Base-by-base conservation (phyloP, 2,888 invertebrate genomes). In the Brenthis ino region DNA sequence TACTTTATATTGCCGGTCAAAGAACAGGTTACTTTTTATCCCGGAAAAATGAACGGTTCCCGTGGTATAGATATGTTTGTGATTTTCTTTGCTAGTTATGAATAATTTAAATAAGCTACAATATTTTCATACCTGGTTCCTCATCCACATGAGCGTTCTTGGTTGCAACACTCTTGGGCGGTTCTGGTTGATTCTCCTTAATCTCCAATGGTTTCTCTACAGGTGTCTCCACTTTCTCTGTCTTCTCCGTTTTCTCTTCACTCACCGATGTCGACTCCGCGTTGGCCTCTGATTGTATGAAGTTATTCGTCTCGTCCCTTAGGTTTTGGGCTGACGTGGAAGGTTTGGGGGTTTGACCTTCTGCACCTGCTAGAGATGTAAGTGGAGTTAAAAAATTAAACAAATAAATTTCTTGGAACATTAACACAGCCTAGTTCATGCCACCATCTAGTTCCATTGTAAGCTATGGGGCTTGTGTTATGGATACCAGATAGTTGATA, bases 201-300 rank as follows among this genome's bases (percentile, higher is more conserved):
- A 14, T 24, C 20, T 14, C 28, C 6, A 14, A 14, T 47, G 6
- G 47, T 47, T 14, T 24, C 4, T 28, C 28, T 5, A 28, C 28
- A 28, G 28, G 28, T 28, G 4, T 28, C 47, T 20, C 47, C 14
- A 1, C 6, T 5, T 47, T 14, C 8, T 8, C 57, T 11, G 13
- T 16, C 20, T 13, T 16, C 20, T 6, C 47, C 24, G n/a, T 28
- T 28, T 28, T 28, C 33, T 33, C 33, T 58, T 20, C 13, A 11
- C 16, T n/a, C 1, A 1, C 53, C 16, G 61, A 63, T 14, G 72
- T 3, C 57, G 70, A 47, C 71, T 74, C 67, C 2, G 72, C 70
- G 5, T 79, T 68, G 0, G 80, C 77, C 58, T 91, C 91, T 0
- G 86, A 65, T 64, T 86, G 83, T 1, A 89, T 71, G 11, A 91